phyloP scores from a whole-genome alignment of 2,113 vertebrate species.

The Myotis brandtii region DNA sequence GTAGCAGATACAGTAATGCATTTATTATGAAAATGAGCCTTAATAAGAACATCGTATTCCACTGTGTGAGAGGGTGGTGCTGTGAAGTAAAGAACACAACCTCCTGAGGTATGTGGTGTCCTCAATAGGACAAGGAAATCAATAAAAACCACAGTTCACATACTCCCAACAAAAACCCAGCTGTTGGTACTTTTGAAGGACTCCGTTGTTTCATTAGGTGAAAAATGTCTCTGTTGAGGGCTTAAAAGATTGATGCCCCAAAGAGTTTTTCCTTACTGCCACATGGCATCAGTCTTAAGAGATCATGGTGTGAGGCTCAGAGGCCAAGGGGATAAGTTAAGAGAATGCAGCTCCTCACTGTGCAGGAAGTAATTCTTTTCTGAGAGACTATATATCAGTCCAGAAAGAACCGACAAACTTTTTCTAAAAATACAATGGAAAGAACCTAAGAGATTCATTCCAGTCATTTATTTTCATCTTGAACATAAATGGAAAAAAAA shows the following conservation, averaged over 20 bases:
- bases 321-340: not conserved
- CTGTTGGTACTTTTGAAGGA: not conserved
- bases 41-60: not conserved
- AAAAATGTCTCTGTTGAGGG: slow-evolving; percentile 27
- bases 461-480: not conserved
- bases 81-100: not conserved
- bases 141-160: not conserved
- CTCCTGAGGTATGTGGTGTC: not conserved
- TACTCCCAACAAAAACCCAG: not conserved
- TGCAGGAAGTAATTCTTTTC: not conserved
- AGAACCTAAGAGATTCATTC: slow-evolving; percentile 3
- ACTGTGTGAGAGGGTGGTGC: not conserved
- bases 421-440: not conserved
- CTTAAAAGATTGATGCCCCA: slow-evolving; percentile 23
- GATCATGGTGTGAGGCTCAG: not conserved
- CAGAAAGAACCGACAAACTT: not conserved
- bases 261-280: not conserved
- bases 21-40: not conserved
- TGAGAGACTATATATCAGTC: not conserved
- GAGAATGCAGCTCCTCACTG: not conserved
- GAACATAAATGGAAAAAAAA: not conserved
- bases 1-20: not conserved
- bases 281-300: not conserved
- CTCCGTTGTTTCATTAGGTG: not conserved
- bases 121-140: slow-evolving; percentile 27